phyloP scores from a whole-genome alignment of 2,888 invertebrate genomes.

The Zonitis immaculata region DNA sequence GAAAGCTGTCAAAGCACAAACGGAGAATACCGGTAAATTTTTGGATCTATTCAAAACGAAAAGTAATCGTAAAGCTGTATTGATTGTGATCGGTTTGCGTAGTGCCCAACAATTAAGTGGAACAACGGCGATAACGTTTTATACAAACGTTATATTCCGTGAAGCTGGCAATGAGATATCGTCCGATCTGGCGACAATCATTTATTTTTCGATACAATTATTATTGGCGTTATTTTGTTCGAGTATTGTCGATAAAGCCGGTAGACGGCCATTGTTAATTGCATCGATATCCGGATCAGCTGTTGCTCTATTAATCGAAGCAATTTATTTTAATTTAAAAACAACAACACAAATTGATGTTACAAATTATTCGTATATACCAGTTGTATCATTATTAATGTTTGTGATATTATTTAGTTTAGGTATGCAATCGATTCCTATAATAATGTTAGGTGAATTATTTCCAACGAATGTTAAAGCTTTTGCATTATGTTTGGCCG shows the following conservation, averaged over 20 bases:
- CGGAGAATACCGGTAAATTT: constrained; percentile 54
- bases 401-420: constrained; percentile 50
- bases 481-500: constrained; percentile 53
- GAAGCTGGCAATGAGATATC: constrained; percentile 30
- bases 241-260: constrained; percentile 55
- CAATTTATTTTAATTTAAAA: constrained; percentile 48
- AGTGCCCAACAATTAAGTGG: constrained; percentile 55
- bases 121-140: constrained; percentile 58
- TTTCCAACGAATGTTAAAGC: constrained; percentile 55
- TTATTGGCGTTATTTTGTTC: constrained; percentile 53
- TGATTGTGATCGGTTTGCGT: constrained; percentile 57
- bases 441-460: constrained; percentile 51
- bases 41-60: constrained; percentile 54
- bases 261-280: constrained; percentile 52
- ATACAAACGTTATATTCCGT: constrained; percentile 52
- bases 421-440: constrained; percentile 51
- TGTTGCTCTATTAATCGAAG: constrained; percentile 44
- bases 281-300: constrained; percentile 49
- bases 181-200: constrained; percentile 28
- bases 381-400: constrained; percentile 47
- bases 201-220: constrained; percentile 51
- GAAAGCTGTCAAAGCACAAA: constrained; percentile 38
- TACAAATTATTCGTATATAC: constrained; percentile 43
- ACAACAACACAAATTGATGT: constrained; percentile 38
- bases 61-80: constrained; percentile 60